phyloP scores from a whole-genome alignment of 1,140 invertebrate genomes.

The Drosophila mauritiana region DNA sequence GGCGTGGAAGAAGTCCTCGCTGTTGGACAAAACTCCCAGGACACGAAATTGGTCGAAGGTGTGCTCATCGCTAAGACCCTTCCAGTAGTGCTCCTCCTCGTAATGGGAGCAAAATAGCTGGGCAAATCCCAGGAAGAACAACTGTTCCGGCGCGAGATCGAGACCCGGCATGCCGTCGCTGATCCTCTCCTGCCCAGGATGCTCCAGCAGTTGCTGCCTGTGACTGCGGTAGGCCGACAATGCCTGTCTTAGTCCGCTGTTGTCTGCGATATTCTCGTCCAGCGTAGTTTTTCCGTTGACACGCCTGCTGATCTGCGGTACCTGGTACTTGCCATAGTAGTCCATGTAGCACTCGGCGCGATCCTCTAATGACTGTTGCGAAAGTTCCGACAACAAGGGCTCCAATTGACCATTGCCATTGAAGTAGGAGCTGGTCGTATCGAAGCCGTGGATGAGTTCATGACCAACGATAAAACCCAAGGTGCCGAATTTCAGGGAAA shows the following conservation, averaged over 20 bases:
- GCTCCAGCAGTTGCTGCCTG: slow-evolving; percentile 43
- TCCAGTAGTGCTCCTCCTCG: slow-evolving; percentile 68
- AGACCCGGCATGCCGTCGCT: slow-evolving; percentile 90
- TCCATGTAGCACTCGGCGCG: slow-evolving; percentile 90
- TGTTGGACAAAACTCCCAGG: slow-evolving; percentile 89
- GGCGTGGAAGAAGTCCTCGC: slow-evolving; percentile 86
- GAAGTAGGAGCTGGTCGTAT: slow-evolving; percentile 45
- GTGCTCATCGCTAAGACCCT: slow-evolving; percentile 57
- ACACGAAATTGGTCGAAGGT: slow-evolving; percentile 85
- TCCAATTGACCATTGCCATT: slow-evolving; percentile 39
- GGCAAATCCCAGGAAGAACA: slow-evolving; percentile 96
- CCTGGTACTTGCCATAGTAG: slow-evolving; percentile 86
- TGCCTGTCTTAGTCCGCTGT: slow-evolving; percentile 95
- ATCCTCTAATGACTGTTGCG: slow-evolving; percentile 35
- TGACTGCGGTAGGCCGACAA: slow-evolving; percentile 90
- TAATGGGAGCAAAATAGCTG: slow-evolving; percentile 86
- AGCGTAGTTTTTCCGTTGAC: slow-evolving; percentile 88
- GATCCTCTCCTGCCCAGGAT: slow-evolving; percentile 77
- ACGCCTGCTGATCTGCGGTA: slow-evolving; percentile 85
- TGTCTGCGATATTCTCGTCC: slow-evolving; percentile 91
- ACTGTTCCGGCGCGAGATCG: slow-evolving; percentile 92
- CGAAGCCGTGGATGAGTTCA: slow-evolving; percentile 74
- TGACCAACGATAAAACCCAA: slow-evolving; percentile 70
- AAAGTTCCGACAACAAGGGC: slow-evolving; percentile 77
- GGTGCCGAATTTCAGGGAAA: slow-evolving; percentile 71